Evolutionary conservation across 2,888 invertebrate genomes (phyloP), one percentile per base, ranked within the genome.

Genomic region (Dorcus hopei): DNA sequence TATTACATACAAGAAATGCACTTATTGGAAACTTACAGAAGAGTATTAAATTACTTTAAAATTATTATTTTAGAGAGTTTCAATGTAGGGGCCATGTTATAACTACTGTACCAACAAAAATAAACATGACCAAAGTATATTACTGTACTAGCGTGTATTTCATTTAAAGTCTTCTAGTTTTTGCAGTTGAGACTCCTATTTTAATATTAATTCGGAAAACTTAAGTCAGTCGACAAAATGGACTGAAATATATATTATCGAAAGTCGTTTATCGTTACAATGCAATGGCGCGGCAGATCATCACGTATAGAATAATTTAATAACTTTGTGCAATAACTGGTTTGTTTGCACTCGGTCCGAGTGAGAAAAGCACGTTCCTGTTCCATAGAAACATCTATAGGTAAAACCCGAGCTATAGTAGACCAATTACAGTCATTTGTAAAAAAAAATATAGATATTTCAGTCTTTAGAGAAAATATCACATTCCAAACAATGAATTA

Each of bases 1-100:
- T 89, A 89, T 89, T 88, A 89, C 88, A 89, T 89, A 89, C 88
- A 89, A 88, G 90, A 90, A 90, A 90, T 90, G 90, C 90, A 90
- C 90, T 88, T 88, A 84, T 85, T 86, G 85, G 89, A 89, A 89
- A 89, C 89, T 88, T 89, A 88, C 89, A 90, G 89, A 90, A 90
- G 89, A 89, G 88, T 83, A 55, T 57, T 54, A 57, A 55, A 55
- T 62, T 61, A 63, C 59, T 59, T 59, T 60, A 51, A 59, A 59
- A 57, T 52, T 53, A 57, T 52, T 53, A 61, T 61, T 60, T 59
- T 64, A 71, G 70, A 71, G 70, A 71, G 69, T 71, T 70, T 71
- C 66, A 68, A 70, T 67, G 65, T 63, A 61, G 58, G 64, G 65
- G 65, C 65, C 65, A 68, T 68, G 63, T 65, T 62, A 61, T 67